phyloP scores from a whole-genome alignment of 2,888 invertebrate species.

The Aleiodes leptofemur region DNA sequence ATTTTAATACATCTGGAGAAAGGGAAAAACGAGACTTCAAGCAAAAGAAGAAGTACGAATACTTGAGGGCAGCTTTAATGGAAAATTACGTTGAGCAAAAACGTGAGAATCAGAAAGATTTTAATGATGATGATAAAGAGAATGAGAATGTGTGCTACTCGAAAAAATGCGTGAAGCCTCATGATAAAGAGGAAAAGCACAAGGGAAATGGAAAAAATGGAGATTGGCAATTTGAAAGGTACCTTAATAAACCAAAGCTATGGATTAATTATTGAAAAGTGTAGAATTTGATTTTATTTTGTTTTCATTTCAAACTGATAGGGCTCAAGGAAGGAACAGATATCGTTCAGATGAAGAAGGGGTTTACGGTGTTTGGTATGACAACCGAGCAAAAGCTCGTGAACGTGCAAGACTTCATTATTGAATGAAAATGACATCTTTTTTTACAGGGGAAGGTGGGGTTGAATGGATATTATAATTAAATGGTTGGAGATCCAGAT shows the following conservation, averaged over 20 bases:
- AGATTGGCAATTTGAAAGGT: constrained; percentile 44
- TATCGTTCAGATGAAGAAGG: constrained; percentile 35
- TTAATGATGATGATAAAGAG: not conserved
- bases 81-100: constrained; percentile 28
- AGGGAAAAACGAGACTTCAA: not conserved
- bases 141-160: constrained; percentile 16
- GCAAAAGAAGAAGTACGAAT: not conserved
- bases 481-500: too few relatives aligned
- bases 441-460: not conserved
- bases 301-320: constrained; percentile 22
- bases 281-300: constrained; percentile 10
- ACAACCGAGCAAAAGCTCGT: constrained; percentile 34
- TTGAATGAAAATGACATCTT: not conserved
- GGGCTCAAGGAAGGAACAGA: constrained; percentile 37
- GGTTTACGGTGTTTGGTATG: constrained; percentile 14
- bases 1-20: constrained; percentile 6
- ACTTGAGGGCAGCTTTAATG: not conserved
- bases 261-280: constrained; percentile 20
- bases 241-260: constrained; percentile 13
- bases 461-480: too few relatives aligned
- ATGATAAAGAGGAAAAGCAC: constrained; percentile 1
- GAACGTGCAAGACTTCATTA: constrained; percentile 27
- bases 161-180: constrained; percentile 35
- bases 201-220: constrained; percentile 22
- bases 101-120: constrained; percentile 11